Conservation (phyloP, 35 echinoderm and acorn worm species). For the Ptychodera flava region DNA sequence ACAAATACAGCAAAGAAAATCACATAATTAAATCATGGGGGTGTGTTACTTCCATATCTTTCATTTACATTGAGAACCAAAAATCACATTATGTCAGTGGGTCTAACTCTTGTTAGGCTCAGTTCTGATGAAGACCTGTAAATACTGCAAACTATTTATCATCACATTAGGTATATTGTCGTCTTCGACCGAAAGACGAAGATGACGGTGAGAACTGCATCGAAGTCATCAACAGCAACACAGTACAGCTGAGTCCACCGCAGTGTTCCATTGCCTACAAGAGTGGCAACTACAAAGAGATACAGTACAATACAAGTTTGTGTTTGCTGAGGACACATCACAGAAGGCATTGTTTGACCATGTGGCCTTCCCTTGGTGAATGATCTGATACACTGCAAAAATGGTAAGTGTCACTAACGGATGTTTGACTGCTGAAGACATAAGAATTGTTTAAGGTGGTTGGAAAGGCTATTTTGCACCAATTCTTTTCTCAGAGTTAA, state of each 20-base stretch:
- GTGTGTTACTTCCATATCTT: too few relatives aligned
- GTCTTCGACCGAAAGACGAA: constrained; percentile 51
- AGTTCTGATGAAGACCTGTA: too few relatives aligned
- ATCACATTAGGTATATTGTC: constrained; percentile 78
- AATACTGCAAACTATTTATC: too few relatives aligned
- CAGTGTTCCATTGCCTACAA: constrained; percentile 74
- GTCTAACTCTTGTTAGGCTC: too few relatives aligned
- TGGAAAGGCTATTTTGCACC: too few relatives aligned
- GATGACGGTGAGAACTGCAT: constrained; percentile 41
- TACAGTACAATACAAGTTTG: constrained; percentile 84
- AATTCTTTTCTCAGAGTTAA: too few relatives aligned
- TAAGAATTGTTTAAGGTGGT: too few relatives aligned
- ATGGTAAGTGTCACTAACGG: constrained; percentile 86
- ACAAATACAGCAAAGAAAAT: too few relatives aligned
- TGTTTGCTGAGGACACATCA: constrained; percentile 67
- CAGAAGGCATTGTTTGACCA: constrained; percentile 97
- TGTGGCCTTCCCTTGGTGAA: constrained; percentile 67
- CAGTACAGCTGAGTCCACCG: constrained; percentile 79
- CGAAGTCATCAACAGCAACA: constrained; percentile 57
- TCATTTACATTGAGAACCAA: too few relatives aligned
- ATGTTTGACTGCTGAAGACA: too few relatives aligned
- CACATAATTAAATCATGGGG: too few relatives aligned
- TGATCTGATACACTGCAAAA: constrained; percentile 76
- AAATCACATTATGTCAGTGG: too few relatives aligned
- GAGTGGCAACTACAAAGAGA: constrained; percentile 84